Evolutionary conservation across 2,888 invertebrate genomes (phyloP).

Genomic region (Orthonevra nobilis): DNA sequence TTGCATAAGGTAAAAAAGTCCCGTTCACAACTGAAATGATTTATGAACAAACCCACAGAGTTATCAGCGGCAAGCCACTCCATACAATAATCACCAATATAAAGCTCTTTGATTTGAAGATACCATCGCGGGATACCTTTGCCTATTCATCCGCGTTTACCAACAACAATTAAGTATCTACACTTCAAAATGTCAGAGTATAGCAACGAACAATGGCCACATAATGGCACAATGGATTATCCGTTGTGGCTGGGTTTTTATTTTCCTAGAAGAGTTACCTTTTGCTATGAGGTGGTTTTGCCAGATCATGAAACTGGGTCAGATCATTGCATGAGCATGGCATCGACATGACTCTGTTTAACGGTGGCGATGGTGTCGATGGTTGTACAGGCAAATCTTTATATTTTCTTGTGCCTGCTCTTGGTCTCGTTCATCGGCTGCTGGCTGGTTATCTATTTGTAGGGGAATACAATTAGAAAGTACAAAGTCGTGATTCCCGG

Average conservation of each 20-base stretch:
- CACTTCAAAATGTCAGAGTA: conserved; percentile 49
- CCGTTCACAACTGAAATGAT: no score
- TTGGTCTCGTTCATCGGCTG: background rate
- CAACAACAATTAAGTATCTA: conserved; percentile 43
- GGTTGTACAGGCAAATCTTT: conserved; percentile 22
- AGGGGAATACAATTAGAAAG: conserved; percentile 65
- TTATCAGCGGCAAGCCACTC: no score
- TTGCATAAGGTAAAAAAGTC: no score
- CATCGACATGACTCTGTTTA: no score
- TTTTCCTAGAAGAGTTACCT: conserved; percentile 41
- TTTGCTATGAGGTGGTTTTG: conserved; percentile 40
- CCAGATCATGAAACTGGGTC: conserved; percentile 61
- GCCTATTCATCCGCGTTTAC: no score
- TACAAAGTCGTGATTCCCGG: conserved; percentile 65
- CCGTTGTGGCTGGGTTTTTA: conserved; percentile 35
- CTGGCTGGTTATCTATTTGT: background rate
- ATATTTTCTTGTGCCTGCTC: background rate
- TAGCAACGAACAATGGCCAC: conserved; percentile 27
- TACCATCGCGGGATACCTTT: no score
- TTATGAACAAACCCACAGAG: no score
- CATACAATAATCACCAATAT: no score
- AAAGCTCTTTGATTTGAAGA: no score
- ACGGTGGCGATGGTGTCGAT: conserved; percentile 4
- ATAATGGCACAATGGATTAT: conserved; percentile 56
- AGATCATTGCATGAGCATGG: conserved; percentile 58